Base-by-base conservation (phyloP, 2,113 vertebrate species). In the Toxotes jaculatrix region DNA sequence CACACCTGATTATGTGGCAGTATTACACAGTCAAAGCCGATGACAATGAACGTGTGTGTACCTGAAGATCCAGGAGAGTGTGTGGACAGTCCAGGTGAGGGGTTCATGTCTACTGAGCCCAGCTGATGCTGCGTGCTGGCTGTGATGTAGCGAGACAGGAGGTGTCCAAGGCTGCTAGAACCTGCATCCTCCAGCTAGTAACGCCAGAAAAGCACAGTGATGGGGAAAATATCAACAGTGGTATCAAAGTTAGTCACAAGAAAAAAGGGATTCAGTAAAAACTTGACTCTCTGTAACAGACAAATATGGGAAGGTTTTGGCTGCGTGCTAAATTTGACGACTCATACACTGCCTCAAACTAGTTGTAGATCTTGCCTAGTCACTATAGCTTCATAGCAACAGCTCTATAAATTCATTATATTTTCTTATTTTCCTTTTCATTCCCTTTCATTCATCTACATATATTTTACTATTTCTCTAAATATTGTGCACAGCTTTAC, bases 1-100 rank as follows among this genome's bases (percentile, higher is more conserved):
- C 42, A 43, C 11, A 43, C 12, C 13, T 43, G 9, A 43, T 43
- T 3, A 43, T 43, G 2, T 3, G 12, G 42, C 42, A 32, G n/a
- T 38, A 9, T 56, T 65, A 43, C 43, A 43, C 47, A 63, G n/a
- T 62, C 32, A 11, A 13, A 62, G 59, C 8, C 21, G 51, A 74
- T 38, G 36, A 38, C 36, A n/a, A 13, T 61, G 47, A 67, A 51
- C 1, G 0, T 55, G 36, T 12, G 11, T 13, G 1, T 92, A 99
- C 98, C 98, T 97, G 97, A 98, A 77, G 97, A 99, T 74, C 97
- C 98, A 74, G 98, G 97, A 31, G 98, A 99, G 1, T 98, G 96
- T 64, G 96, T 97, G 66, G 97, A 98, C 75, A 97, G 97, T 84
- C 95, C 97, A 19, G 98, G 98, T 64, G 98, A 99, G 13, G 97